Evolutionary conservation across 1,140 invertebrate species (phyloP), one percentile per base, ranked within the genome.

Genomic region (Rhyacophila brunnea): DNA sequence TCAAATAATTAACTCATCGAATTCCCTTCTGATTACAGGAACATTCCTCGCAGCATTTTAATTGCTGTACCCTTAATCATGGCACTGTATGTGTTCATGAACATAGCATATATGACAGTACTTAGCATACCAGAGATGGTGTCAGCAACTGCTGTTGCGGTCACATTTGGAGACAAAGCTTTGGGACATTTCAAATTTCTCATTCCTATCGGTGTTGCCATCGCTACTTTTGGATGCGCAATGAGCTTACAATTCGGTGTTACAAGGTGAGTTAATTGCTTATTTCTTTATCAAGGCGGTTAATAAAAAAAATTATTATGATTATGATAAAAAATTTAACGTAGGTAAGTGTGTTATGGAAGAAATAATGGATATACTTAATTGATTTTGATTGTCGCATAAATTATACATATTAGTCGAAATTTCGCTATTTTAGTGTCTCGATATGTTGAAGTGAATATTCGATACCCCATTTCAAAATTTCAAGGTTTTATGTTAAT

Each of bases 31-130:
- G 58, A 67, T 79, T 77, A 9, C 70, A 85, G 84, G 13, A 90
- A 90, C 67, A 88, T 90, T 19, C 82, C 92, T 0, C 81, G 87
- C 9, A 93, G 93, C 48, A 96, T 97, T 60, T 79, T 90, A n/a
- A 92, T 96, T 36, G 94, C 91, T 0, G 91, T 95, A 32, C 91
- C 93, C 1, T 74, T 93, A 1, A 90, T 95, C 0, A 96, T 93
- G 0, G 67, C 85, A 0, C 81, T 96, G 2, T 98, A 98, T 70
- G 87, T 95, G 5, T 82, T 92, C 52, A 92, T 95, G 82, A 98
- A 98, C 71, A 80, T 97, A 0, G 89, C 94, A 18, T 96, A 98
- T 71, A 91, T 97, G 83, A 87, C 94, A 1, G 93, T 89, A 0
- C 76, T 98, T 51, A 87, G 83, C 5, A 84, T 87, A 1, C 75